Conservation (phyloP, 2,888 invertebrate genomes). For the Aphodius sticticus region DNA sequence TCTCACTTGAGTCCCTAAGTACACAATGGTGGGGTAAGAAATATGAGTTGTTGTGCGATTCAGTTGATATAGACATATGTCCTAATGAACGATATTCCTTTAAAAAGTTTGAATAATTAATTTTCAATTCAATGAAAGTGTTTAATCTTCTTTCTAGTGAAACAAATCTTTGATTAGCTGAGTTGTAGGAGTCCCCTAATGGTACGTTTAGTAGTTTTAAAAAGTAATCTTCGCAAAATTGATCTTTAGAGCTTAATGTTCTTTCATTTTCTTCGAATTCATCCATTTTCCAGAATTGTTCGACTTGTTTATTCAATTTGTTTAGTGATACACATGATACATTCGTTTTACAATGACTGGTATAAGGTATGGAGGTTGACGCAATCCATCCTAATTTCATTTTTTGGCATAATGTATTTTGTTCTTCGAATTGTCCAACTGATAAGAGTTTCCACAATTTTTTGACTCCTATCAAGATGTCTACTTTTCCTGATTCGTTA, state of each 20-base stretch:
- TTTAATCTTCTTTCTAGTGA: slow-evolving; percentile 18
- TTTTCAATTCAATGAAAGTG: slow-evolving; percentile 5
- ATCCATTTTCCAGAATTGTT: slow-evolving; percentile 24
- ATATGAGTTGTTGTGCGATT: not conserved
- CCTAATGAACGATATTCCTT: slow-evolving; percentile 14
- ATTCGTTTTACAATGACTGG: not conserved
- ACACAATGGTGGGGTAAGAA: slow-evolving; percentile 25
- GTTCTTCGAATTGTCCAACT: slow-evolving; percentile 7
- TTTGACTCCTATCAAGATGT: slow-evolving; percentile 8
- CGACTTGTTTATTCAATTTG: slow-evolving; percentile 11
- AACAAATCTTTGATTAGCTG: slow-evolving; percentile 13
- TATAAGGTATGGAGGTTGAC: not conserved
- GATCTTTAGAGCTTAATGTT: slow-evolving; percentile 7
- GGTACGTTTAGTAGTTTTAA: not conserved
- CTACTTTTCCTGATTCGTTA: slow-evolving; percentile 7
- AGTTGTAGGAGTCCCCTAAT: slow-evolving; percentile 13
- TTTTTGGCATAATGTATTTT: slow-evolving; percentile 7
- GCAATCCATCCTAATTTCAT: slow-evolving; percentile 21
- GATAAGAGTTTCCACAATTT: slow-evolving; percentile 9
- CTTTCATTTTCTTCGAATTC: not conserved
- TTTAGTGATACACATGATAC: not conserved
- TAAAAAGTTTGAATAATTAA: slow-evolving; percentile 12
- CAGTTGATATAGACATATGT: slow-evolving; percentile 10
- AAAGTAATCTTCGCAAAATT: slow-evolving; percentile 14
- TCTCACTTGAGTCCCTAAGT: slow-evolving; percentile 9